phyloP scores from a whole-genome alignment of 2,113 vertebrate genomes.

The Noctilio leporinus region DNA sequence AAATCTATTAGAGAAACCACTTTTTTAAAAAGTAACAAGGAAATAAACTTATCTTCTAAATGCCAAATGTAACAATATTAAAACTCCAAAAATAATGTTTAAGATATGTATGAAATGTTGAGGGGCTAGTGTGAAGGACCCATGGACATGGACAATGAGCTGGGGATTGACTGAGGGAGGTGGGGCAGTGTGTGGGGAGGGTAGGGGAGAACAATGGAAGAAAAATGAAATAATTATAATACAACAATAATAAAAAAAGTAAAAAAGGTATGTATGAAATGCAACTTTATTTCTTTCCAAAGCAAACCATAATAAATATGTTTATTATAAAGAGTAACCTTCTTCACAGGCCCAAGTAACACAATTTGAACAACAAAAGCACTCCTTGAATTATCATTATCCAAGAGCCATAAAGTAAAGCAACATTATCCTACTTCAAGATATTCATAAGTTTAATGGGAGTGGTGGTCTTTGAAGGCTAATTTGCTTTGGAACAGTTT shows the following conservation, averaged over 20 bases:
- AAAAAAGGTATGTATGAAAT: not conserved
- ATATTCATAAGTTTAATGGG: not conserved
- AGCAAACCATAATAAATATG: not conserved
- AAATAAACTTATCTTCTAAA: not conserved
- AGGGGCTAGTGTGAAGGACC: too few species aligned
- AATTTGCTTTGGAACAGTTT: constrained; percentile 7
- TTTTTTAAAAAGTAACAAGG: not conserved
- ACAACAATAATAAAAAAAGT: too few species aligned
- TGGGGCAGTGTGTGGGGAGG: too few species aligned
- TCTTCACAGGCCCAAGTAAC: not conserved
- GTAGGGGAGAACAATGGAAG: too few species aligned
- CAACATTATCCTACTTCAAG: not conserved
- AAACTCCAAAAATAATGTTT: not conserved
- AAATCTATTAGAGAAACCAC: not conserved
- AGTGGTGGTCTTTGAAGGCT: not conserved
- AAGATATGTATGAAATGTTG: not conserved
- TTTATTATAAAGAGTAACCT: not conserved
- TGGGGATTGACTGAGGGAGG: too few species aligned
- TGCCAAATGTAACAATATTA: not conserved
- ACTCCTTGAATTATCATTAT: not conserved
- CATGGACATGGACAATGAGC: too few species aligned
- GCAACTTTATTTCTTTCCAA: not conserved
- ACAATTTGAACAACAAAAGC: not conserved
- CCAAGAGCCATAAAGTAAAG: not conserved
- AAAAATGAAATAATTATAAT: too few species aligned